Evolutionary conservation across 64 coral and sea anemone species (phyloP).

Genomic region (Porites australiensis): DNA sequence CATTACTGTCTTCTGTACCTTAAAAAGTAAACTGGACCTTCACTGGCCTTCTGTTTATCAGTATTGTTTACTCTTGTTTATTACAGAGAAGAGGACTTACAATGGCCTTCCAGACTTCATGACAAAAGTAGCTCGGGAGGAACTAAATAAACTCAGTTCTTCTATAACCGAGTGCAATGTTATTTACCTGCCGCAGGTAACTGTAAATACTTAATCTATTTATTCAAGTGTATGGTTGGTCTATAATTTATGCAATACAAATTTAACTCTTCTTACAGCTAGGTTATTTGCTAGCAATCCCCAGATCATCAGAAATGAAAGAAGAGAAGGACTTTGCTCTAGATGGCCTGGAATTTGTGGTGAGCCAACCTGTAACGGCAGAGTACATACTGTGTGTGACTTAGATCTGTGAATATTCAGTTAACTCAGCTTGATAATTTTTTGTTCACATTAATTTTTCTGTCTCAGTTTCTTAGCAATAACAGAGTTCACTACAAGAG

Average conservation of each 20-base stretch:
- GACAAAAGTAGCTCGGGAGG: constrained; percentile 96
- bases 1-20: no score
- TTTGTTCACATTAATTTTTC: neutral
- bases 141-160: constrained; percentile 90
- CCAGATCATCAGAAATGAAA: constrained; percentile 85
- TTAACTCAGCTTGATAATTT: no score
- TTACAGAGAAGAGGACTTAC: constrained; percentile 94
- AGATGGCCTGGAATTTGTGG: constrained; percentile 97
- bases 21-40: no score
- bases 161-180: constrained; percentile 98
- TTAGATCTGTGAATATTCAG: no score
- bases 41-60: neutral
- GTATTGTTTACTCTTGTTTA: neutral
- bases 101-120: constrained; percentile 98
- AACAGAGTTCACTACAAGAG: constrained; percentile 98
- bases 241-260: neutral
- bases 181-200: constrained; percentile 97
- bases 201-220: neutral
- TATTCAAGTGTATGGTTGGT: neutral
- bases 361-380: constrained; percentile 22
- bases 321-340: constrained; percentile 98
- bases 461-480: constrained; percentile 87
- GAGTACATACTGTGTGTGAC: no score
- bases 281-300: constrained; percentile 93
- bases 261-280: constrained; percentile 41